Conservation (phyloP, 2,113 vertebrate species). For the Cathartes aura region DNA sequence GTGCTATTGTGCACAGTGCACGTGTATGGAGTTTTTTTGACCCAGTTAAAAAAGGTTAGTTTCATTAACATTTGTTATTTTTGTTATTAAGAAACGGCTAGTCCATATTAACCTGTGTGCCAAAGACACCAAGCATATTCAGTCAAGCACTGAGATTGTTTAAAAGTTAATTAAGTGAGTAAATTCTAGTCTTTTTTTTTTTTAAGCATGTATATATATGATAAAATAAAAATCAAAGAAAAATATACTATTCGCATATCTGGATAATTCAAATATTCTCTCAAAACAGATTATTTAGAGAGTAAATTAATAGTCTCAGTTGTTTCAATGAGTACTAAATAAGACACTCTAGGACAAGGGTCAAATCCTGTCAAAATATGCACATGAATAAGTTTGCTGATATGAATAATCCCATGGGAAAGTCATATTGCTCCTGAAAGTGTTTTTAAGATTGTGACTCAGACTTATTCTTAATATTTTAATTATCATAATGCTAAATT, state of each 20-base stretch:
- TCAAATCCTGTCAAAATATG: background rate
- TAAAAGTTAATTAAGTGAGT: conserved; percentile 55
- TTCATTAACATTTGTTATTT: conserved; percentile 70
- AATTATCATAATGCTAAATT: background rate
- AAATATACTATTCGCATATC: background rate
- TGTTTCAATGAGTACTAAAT: background rate
- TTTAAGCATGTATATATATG: background rate
- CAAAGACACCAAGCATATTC: conserved; percentile 58
- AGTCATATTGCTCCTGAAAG: background rate
- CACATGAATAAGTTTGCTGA: background rate
- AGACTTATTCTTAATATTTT: background rate
- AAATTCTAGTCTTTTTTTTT: conserved; percentile 1
- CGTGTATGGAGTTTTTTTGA: background rate
- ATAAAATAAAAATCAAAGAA: conserved; percentile 32
- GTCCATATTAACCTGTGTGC: conserved; percentile 55
- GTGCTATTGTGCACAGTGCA: background rate
- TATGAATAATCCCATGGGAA: background rate
- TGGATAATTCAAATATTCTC: conserved; percentile 19
- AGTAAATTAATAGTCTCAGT: background rate
- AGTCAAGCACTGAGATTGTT: conserved; percentile 60
- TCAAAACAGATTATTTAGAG: background rate
- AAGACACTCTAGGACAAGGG: background rate
- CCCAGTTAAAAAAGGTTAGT: conserved; percentile 37
- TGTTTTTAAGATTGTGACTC: background rate
- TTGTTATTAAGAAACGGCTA: conserved; percentile 59